phyloP scores from a whole-genome alignment of 2,888 invertebrate genomes.

The Sarcophaga subvicina region DNA sequence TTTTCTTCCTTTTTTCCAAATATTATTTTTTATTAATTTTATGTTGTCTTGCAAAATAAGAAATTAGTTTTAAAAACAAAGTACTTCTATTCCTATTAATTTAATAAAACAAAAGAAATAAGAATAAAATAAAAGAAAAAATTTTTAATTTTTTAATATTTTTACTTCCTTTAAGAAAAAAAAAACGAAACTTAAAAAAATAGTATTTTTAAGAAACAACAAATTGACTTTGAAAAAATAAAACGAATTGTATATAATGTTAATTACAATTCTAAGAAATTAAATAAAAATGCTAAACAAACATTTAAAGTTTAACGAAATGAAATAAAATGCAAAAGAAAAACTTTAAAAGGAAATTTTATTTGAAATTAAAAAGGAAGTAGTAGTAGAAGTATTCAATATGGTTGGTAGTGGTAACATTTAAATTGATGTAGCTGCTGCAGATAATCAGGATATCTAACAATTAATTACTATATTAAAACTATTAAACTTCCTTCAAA shows the following conservation, averaged over 20 bases:
- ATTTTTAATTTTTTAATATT: slow-evolving; percentile 16
- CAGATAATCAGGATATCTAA: too few relatives aligned
- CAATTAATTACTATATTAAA: too few relatives aligned
- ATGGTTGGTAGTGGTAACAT: too few relatives aligned
- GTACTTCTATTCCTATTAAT: slow-evolving; percentile 67
- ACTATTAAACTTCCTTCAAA: too few relatives aligned
- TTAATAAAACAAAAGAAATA: slow-evolving; percentile 51
- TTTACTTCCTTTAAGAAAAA: slow-evolving; percentile 11
- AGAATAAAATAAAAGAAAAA: slow-evolving; percentile 28
- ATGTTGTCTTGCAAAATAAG: neutral
- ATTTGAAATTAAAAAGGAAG: neutral
- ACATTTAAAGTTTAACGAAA: slow-evolving; percentile 39
- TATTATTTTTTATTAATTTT: slow-evolving; percentile 3
- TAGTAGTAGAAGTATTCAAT: too few relatives aligned
- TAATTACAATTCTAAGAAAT: slow-evolving; percentile 42
- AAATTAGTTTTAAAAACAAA: slow-evolving; percentile 46
- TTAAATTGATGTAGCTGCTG: too few relatives aligned
- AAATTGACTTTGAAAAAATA: neutral
- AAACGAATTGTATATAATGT: slow-evolving; percentile 45
- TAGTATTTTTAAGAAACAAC: slow-evolving; percentile 24
- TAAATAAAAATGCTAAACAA: neutral
- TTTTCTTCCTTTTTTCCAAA: neutral
- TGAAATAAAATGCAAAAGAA: slow-evolving; percentile 43
- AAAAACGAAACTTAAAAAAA: slow-evolving; percentile 30
- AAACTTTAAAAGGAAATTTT: neutral